Evolutionary conservation across 2,888 invertebrate species (phyloP).

Genomic region (Hirtodrosophila cameraria): DNA sequence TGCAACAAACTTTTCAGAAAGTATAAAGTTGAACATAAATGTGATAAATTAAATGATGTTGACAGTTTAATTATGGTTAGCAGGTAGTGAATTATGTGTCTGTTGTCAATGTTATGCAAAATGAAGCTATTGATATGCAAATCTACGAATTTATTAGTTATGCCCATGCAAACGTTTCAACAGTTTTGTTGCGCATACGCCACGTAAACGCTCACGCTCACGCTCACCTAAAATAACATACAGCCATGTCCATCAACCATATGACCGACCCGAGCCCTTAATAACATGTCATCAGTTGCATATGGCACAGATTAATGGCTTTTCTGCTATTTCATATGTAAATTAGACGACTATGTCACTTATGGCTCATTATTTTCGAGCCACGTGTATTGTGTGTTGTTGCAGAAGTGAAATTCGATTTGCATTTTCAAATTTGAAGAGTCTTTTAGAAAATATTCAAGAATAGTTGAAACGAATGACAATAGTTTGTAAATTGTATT

Average conservation of each 20-base stretch:
- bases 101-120: constrained; percentile 29
- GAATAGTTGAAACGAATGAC: too few relatives aligned
- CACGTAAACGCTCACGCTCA: constrained; percentile 13
- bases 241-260: constrained; percentile 11
- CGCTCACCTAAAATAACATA: background rate
- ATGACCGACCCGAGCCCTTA: constrained; percentile 1
- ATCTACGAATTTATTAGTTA: constrained; percentile 64
- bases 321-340: too few relatives aligned
- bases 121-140: constrained; percentile 65
- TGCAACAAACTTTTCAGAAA: constrained; percentile 7
- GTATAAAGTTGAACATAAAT: constrained; percentile 19
- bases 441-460: too few relatives aligned
- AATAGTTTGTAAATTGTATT: too few relatives aligned
- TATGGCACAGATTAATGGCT: background rate
- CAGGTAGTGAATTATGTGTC: constrained; percentile 54
- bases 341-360: too few relatives aligned
- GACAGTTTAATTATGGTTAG: constrained; percentile 72
- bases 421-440: too few relatives aligned
- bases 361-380: too few relatives aligned
- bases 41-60: constrained; percentile 72
- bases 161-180: constrained; percentile 44
- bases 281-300: constrained; percentile 32
- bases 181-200: constrained; percentile 30
- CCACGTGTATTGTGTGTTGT: too few relatives aligned
- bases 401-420: too few relatives aligned